A percentile compares a stretch with the other conserved stretches of the same genome.
phyloP scores from a whole-genome alignment of 2,888 invertebrate species.

The Epiblema foenella region DNA sequence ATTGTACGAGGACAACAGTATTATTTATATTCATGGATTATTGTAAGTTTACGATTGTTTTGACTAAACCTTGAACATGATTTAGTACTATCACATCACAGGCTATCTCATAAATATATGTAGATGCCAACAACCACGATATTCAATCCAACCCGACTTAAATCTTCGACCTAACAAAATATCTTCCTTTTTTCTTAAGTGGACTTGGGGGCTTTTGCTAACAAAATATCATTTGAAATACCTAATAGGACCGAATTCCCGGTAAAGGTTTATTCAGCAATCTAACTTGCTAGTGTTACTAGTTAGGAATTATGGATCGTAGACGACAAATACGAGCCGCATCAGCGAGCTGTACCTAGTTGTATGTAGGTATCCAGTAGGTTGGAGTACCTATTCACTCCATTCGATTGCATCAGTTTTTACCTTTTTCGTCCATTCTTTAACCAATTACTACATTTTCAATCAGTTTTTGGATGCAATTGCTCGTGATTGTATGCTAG shows the following conservation, averaged over 20 bases:
- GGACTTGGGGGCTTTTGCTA: too few species aligned
- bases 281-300: background rate
- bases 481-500: background rate
- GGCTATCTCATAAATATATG: too few species aligned
- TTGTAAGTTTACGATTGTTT: conserved; percentile 19
- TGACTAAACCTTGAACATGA: too few species aligned
- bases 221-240: background rate
- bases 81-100: too few species aligned
- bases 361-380: too few species aligned
- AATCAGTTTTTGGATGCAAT: background rate
- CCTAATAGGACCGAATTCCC: conserved; percentile 1
- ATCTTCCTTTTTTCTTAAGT: too few species aligned
- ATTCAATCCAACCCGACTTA: background rate
- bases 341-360: background rate
- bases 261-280: background rate
- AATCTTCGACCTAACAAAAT: background rate
- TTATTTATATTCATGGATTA: conserved; percentile 17
- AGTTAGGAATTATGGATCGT: background rate
- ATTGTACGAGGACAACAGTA: conserved; percentile 11
- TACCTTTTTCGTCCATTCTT: background rate
- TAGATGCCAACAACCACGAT: too few species aligned
- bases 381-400: too few species aligned
- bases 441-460: background rate
- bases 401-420: too few species aligned
- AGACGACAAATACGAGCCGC: too few species aligned